Conservation (phyloP, 2,888 invertebrate genomes). For the Ceramica pisi region DNA sequence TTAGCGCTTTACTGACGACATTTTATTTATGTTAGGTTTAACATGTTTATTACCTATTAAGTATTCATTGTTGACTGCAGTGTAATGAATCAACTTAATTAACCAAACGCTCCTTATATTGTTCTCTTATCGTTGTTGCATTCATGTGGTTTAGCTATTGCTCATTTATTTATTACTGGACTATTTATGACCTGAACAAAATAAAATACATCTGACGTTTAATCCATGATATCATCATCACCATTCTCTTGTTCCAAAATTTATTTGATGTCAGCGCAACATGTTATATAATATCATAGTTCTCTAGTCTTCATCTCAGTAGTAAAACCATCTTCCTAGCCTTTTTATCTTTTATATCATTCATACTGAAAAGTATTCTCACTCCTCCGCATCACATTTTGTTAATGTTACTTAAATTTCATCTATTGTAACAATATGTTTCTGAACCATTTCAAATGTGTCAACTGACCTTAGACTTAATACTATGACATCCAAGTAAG, state of each 20-base stretch:
- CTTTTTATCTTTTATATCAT: not conserved
- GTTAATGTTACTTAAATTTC: too few relatives aligned
- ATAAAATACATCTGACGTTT: slow-evolving; percentile 1
- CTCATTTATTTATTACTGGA: slow-evolving; percentile 14
- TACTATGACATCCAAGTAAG: slow-evolving; percentile 38
- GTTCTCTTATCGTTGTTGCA: slow-evolving; percentile 12
- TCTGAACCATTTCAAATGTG: slow-evolving; percentile 3
- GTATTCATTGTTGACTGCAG: slow-evolving; percentile 11
- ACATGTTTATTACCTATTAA: not conserved
- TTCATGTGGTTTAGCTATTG: slow-evolving; percentile 22
- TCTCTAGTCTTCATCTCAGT: not conserved
- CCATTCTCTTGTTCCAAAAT: not conserved
- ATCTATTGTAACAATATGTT: not conserved
- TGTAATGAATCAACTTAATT: slow-evolving; percentile 2
- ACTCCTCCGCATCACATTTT: not conserved
- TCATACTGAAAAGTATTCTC: too few relatives aligned
- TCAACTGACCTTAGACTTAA: slow-evolving; percentile 24
- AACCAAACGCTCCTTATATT: not conserved
- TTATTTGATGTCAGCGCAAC: not conserved
- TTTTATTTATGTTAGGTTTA: not conserved
- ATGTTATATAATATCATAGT: not conserved
- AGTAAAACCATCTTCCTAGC: not conserved
- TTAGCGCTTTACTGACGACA: not conserved
- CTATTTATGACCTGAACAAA: not conserved
- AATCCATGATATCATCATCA: not conserved